These are phyloP conservation scores for Crotalus helleri DNA, from an alignment of 2,113 vertebrate genomes.

Conservation along the genomic window DNA sequence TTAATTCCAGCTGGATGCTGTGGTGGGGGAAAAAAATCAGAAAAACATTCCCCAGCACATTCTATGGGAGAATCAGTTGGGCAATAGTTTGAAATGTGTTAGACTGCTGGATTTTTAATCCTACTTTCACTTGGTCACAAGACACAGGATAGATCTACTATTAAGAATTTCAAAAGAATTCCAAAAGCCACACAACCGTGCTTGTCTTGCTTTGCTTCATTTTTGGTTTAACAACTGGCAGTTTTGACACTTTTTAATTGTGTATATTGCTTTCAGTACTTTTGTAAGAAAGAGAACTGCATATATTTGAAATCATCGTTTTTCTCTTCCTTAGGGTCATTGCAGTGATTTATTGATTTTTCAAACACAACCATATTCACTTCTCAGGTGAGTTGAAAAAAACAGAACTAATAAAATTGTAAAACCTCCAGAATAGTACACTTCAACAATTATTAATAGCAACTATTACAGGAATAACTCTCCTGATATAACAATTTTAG, in stretches of 20 bases:
- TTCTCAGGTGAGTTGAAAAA: conserved; percentile 79
- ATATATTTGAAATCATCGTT: not conserved
- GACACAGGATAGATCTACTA: not conserved
- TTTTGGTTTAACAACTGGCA: not conserved
- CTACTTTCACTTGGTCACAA: not conserved
- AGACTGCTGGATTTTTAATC: not conserved
- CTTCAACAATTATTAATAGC: not conserved
- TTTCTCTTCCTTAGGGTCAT: conserved; percentile 68
- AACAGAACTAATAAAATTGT: not conserved
- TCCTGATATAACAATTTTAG: not conserved
- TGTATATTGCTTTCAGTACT: not conserved
- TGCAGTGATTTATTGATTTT: conserved; percentile 93
- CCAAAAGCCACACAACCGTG: not conserved
- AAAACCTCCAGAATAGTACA: no score
- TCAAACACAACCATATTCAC: conserved; percentile 87
- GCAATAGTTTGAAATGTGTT: not conserved
- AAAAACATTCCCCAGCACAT: not conserved
- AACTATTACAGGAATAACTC: not conserved
- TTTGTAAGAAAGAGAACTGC: not conserved
- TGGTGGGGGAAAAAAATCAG: not conserved
- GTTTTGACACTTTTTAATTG: not conserved
- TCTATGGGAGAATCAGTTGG: not conserved
- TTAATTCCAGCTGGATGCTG: not conserved
- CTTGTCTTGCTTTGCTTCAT: not conserved
- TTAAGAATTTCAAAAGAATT: not conserved